These are phyloP conservation scores for Candoia aspera DNA, from an alignment of 2,113 vertebrate genomes.

Conservation along the genomic window DNA sequence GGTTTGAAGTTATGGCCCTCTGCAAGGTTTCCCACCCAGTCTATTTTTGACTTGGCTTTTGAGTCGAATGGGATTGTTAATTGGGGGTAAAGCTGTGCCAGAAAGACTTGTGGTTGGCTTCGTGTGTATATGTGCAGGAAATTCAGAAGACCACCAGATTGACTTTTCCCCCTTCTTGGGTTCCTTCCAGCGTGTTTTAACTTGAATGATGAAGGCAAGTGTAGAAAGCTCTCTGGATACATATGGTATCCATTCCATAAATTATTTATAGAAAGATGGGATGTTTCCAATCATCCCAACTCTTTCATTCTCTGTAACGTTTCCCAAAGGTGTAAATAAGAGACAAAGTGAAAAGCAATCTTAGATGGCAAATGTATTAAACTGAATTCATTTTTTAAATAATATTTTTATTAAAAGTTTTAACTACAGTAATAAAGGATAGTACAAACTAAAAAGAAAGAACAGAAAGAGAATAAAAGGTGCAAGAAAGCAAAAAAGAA, in stretches of 20 bases:
- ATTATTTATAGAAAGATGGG: constrained; percentile 51
- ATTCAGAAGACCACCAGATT: constrained; percentile 31
- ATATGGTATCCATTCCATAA: constrained; percentile 48
- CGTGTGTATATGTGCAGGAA: constrained; percentile 6
- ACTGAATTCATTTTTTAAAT: neutral
- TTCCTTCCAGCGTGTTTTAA: constrained; percentile 3
- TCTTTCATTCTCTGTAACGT: constrained; percentile 21
- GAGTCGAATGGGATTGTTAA: constrained; percentile 33
- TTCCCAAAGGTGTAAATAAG: constrained; percentile 29
- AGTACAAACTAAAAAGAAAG: no score
- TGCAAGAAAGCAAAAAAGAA: no score
- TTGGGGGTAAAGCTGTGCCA: constrained; percentile 25
- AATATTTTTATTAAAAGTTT: no score
- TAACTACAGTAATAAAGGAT: no score
- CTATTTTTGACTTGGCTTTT: constrained; percentile 52
- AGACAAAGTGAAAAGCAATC: neutral
- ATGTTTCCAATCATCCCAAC: constrained; percentile 11
- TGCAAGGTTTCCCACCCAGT: constrained; percentile 39
- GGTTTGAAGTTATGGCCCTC: neutral
- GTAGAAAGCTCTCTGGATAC: constrained; percentile 41
- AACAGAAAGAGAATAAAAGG: no score
- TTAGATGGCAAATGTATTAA: neutral
- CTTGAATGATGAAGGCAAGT: constrained; percentile 48
- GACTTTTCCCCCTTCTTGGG: constrained; percentile 29
- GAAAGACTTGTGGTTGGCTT: neutral